Base-by-base conservation (phyloP, 2,888 invertebrate genomes). In the Lasioglossum leucozonium region DNA sequence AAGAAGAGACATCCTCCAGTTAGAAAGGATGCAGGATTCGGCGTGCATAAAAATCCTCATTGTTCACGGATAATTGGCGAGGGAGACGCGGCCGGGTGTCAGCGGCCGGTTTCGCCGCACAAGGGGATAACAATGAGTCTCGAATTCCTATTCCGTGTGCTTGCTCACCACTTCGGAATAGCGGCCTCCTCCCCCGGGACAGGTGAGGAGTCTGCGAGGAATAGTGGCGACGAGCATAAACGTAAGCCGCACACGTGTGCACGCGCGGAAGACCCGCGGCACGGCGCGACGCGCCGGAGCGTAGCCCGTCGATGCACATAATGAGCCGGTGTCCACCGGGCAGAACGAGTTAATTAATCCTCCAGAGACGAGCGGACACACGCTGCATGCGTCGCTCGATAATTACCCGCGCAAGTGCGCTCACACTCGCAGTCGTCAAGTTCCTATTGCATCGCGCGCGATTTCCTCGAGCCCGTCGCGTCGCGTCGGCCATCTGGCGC, bases 321-420 rank as follows among this genome's bases (percentile, higher is more conserved):
- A 93, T 91, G 91, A 92, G 93, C 88, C 87, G 84, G 90, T 91
- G 92, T 90, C 93, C 92, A 85, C 87, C 88, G 88, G 86, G 87
- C 87, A 92, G 90, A 92, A 92, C 93, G 90, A 92, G 92, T 92
- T 92, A 92, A 92, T 92, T 92, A 92, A 93, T 93, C 90, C 92
- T 90, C 90, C 79, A 77, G 92, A 91, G 92, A 92, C 88, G 90
- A 83, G 30, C 34, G 72, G 90, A 83, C 87, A 81, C 86, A 79
- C 87, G 77, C 71, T 71, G 78, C 87, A 85, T 85, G 84, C 88
- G 82, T 83, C 89, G 86, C 85, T 87, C 92, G 91, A 91, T 92
- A 91, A 93, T 92, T 92, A 91, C 87, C 88, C 88, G 91, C 87
- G 89, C 91, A 91, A 90, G 87, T 89, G 88, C 90, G 88, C 90